A percentile compares a stretch with the other conserved stretches of the same genome.
Evolutionary conservation across 2,888 invertebrate genomes (phyloP).

Genomic region (Invenusta paracnida): DNA sequence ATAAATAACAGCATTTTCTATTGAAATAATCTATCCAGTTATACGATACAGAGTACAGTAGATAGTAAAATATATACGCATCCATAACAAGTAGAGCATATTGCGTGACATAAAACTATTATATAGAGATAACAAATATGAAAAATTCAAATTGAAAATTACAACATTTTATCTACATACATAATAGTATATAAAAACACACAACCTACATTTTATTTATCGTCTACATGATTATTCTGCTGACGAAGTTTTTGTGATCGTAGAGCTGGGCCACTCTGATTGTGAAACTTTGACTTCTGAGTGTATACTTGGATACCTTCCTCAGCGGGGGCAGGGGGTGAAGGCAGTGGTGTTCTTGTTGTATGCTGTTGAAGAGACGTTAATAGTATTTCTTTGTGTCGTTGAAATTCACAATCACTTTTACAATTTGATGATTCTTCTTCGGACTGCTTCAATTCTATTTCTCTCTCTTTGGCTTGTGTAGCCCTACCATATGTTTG

Average conservation of each 20-base stretch:
- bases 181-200: no score
- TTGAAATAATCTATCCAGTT: no score
- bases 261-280: no score
- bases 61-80: no score
- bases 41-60: no score
- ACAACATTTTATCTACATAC: no score
- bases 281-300: no score
- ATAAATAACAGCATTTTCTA: no score
- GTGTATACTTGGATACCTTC: not conserved
- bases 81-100: no score
- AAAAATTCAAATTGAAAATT: no score
- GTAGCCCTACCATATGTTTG: not conserved
- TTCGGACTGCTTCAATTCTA: not conserved
- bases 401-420: not conserved
- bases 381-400: not conserved
- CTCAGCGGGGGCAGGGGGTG: not conserved
- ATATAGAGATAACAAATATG: no score
- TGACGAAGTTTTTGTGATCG: not conserved
- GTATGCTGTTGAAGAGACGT: not conserved
- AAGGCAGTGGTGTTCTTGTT: not conserved
- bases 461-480: not conserved
- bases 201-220: not conserved
- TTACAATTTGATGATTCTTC: not conserved
- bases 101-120: no score
- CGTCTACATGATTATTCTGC: not conserved